Evolutionary conservation across 2,888 invertebrate genomes (phyloP), one percentile per base, ranked within the genome.

Genomic region (Dermolepida albohirtum): DNA sequence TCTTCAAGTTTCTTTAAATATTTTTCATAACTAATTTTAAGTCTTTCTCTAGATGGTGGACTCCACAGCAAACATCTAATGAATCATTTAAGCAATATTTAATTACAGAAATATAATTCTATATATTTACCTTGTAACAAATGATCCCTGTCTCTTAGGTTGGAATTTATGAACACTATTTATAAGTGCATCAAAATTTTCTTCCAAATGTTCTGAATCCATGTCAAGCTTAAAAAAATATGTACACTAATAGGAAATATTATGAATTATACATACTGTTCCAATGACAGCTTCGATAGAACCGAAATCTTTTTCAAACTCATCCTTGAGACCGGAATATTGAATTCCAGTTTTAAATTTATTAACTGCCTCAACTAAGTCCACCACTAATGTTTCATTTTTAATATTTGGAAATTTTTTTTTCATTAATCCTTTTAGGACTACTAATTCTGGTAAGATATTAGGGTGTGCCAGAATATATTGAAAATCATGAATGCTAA

Each of bases 391-490:
- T 0, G 92, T 93, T 43, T 92, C 94, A 43, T 76, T 73, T 76
- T 86, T 86, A 0, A 88, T 82, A 75, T 87, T 91, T 0, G 96
- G 96, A 81, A 94, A 94, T 75, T 88, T 89, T 70, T 85, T 88
- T 77, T 91, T 94, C 86, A 96, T 85, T 50, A 95, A 78, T 1
- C 95, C 95, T 71, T 94, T 87, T 66, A 96, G 84, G 0, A 88
- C 85, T 1, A 92, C 88, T 41, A 96, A 78, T 62, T 95, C 95
- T 0, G 92, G 88, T 55, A 94, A 80, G 70, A 95, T 92, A 78
- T 91, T 90, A 0, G 93, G 91, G 84, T 95, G 93, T 0, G 93
- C 92, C 11, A 96, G 84, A 6, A 93, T 79, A 77, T 87, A 90
- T 75, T 93, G 89, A 78, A 89, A 95, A 73, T 95, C 93, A 4